Evolutionary conservation across 2,888 invertebrate genomes (phyloP).

Genomic region (Chrysopilus asiliformis): DNA sequence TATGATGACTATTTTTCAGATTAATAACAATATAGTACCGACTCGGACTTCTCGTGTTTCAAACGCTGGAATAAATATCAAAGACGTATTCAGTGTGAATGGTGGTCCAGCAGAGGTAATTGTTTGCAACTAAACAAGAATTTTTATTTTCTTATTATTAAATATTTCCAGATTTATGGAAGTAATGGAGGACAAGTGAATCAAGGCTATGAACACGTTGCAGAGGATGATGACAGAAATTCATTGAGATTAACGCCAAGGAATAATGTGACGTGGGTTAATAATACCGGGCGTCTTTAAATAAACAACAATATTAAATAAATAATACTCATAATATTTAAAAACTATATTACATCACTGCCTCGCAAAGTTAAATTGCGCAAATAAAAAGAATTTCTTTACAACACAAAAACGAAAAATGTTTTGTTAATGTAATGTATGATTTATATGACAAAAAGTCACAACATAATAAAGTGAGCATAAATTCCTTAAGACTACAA

Average conservation of each 20-base stretch:
- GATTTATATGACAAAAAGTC: too few species aligned
- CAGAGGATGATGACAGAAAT: slow-evolving; percentile 55
- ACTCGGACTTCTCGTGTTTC: slow-evolving; percentile 58
- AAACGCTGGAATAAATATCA: slow-evolving; percentile 64
- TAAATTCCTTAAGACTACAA: too few species aligned
- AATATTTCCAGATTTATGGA: slow-evolving; percentile 23
- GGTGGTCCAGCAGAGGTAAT: slow-evolving; percentile 34
- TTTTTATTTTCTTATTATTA: not conserved
- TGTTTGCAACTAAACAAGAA: not conserved
- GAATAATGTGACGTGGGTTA: slow-evolving; percentile 45
- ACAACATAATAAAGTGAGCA: too few species aligned
- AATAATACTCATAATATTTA: slow-evolving; percentile 1
- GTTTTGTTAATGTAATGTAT: too few species aligned
- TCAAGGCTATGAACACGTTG: slow-evolving; percentile 57
- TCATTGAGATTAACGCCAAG: slow-evolving; percentile 61
- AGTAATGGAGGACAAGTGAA: slow-evolving; percentile 59
- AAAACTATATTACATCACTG: too few species aligned
- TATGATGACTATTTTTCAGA: slow-evolving; percentile 24
- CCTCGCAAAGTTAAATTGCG: too few species aligned
- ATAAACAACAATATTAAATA: slow-evolving; percentile 3
- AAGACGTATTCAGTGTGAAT: slow-evolving; percentile 65
- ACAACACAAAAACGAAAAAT: too few species aligned
- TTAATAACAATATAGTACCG: slow-evolving; percentile 46
- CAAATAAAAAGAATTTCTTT: too few species aligned
- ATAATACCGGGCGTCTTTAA: slow-evolving; percentile 28